Evolutionary conservation across 2,888 invertebrate genomes (phyloP), one percentile per base, ranked within the genome.

Genomic region (Calameuta filiformis): DNA sequence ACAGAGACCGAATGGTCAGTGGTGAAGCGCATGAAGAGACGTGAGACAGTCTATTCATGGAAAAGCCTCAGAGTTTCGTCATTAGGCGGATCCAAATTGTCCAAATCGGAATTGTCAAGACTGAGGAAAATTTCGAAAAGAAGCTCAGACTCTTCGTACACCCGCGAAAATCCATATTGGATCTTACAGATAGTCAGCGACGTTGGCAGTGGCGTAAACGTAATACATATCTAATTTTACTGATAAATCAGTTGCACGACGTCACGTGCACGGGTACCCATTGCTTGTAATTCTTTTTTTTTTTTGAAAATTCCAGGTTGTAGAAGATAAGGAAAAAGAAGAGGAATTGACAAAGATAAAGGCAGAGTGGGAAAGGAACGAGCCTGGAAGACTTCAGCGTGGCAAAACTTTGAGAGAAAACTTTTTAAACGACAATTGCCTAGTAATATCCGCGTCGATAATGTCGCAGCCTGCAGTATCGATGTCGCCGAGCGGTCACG

Each of bases 1-100:
- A 91, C 89, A 0, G 81, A 79, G 11, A 77, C 80, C 0, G 92
- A 93, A 83, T 93, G 92, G 92, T 76, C 79, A 0, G 79, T 85
- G 2, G 91, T 89, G 0, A 84, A 87, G 15, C 84, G 87, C 30
- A 78, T 84, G 4, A 88, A 85, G 30, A 73, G 33, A 23, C 81
- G 73, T 68, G 73, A 75, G 1, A 75, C 76, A 12, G 34, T 71
- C 15, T 75, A 31, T 35, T n/a, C 12, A 23, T 30, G 23, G 30
- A 74, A 35, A 11, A 74, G n/a, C 11, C 11, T 31, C 1, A 33
- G 30, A 74, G n/a, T 37, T 68, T 11, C 40, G 2, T 77, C 78
- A 9, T 74, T 56, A 0, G 15, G 15, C 35, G 33, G n/a, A 12
- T 1, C 12, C 15, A 84, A 30, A 69, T 0, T n/a, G 2, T 77